Evolutionary conservation across 2,113 vertebrate species (phyloP), one percentile per base, ranked within the genome.

Genomic region (Corynorhinus townsendii): DNA sequence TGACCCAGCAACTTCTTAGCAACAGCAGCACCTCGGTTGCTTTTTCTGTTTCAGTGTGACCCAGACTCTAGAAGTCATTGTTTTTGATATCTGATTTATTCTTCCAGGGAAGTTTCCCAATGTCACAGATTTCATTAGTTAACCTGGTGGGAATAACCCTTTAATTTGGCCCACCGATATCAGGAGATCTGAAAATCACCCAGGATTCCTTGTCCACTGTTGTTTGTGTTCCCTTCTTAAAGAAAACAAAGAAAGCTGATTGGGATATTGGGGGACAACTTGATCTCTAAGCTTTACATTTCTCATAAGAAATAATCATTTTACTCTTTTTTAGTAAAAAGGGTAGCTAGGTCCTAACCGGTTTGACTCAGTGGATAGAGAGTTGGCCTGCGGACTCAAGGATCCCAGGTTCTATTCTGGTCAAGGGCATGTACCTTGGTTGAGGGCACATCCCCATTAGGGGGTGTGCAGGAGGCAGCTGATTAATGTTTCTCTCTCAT

Each of bases 1-100:
- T 72, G 83, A 84, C 47, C 72, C 84, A 94, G 86, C 20, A 52
- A 88, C 81, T 90, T 97, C 92, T 95, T 91, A 95, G 90, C 59
- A 87, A 91, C 52, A 86, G 95, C 75, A 59, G 94, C 79, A 52
- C 24, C 40, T 93, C 7, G 3, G 33, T 3, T 69, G 40, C 8
- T 14, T 90, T 93, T 69, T 49, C 49, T 79, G 20, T 82, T 90
- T 91, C 47, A 62, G 66, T 26, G n/a, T 26, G 64, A 54, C 43
- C 71, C 64, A 79, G 28, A 77, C 56, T 88, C 73, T 94, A 56
- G 40, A 93, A 82, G 80, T 89, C 81, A 62, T 43, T 38, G 17
- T 40, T 95, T 94, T 93, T 91, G 49, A 86, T 96, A 93, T 89
- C 24, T 72, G 54, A 89, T 69, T 79, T 2, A 40, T n/a, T 54